Evolutionary conservation across 2,113 vertebrate species (phyloP), one percentile per base, ranked within the genome.

Genomic region (Ceyx margarethae): DNA sequence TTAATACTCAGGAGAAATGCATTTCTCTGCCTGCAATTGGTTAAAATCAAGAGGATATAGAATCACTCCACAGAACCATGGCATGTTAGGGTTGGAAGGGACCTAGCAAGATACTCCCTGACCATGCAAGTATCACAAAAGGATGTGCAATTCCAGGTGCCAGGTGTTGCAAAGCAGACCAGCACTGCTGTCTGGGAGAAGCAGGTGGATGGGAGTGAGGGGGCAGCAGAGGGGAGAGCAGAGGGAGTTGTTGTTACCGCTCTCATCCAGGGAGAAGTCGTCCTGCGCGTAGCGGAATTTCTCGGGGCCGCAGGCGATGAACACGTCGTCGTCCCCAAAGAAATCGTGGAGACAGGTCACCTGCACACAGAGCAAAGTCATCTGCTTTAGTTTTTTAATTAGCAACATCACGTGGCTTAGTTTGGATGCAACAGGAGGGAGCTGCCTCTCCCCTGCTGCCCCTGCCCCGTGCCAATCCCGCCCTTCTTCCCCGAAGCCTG

Each of bases 291-390:
- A 99, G 97, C 99, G 98, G 96, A 99, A 99, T 91, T 99, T 99
- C 95, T 99, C 99, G 33, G 99, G 99, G 73, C 99, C 99, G 62
- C 99, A 99, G 76, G 99, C 99, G 62, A 99, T 99, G 90, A 99
- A 99, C 83, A 99, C 99, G 25, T 99, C 99, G 12, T 99, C 99
- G 7, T 99, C 99, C 4, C 99, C 99, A 85, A 99, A 99, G 98
- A 99, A 99, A 97, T 99, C 99, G 40, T 99, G 99, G n/a, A 99
- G 99, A 95, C 99, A 99, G 92, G 99, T 99, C 73, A 99, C 99
- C 99, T 99, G 40, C 26, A 71, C 91, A 93, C 90, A 96, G 92
- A 97, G 89, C 73, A 97, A 76, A 97, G 89, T 81, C 62, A 92
- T 67, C 75, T 9, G 11, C 66, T 87, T 87, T 50, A 76, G 37